Evolutionary conservation across 2,888 invertebrate genomes (phyloP).

Genomic region (Brachycybe producta): DNA sequence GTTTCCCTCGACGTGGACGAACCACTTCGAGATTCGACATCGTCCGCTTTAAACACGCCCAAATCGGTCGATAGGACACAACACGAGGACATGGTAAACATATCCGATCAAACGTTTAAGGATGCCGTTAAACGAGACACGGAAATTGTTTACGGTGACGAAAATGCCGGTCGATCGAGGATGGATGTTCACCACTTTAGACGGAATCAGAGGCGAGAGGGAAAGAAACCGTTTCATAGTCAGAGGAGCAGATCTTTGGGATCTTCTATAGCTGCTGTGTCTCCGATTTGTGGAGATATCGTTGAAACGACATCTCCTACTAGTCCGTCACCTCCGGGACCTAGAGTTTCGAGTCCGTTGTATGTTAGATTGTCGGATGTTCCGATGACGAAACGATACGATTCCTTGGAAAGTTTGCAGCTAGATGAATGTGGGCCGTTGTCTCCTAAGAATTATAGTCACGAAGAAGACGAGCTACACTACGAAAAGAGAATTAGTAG

Average conservation of each 20-base stretch:
- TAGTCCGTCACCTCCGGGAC: background rate
- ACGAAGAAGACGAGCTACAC: background rate
- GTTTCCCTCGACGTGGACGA: slow-evolving; percentile 10
- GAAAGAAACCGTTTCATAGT: background rate
- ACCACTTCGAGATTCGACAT: background rate
- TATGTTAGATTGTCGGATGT: slow-evolving; percentile 17
- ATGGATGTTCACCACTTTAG: background rate
- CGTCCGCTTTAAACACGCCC: slow-evolving; percentile 22
- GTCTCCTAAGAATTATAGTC: slow-evolving; percentile 1
- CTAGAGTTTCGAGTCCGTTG: background rate
- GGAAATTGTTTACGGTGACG: slow-evolving; percentile 10
- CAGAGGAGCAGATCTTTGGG: slow-evolving; percentile 3
- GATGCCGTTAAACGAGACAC: slow-evolving; percentile 23
- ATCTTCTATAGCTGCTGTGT: background rate
- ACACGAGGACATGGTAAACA: too few species aligned
- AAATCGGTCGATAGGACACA: slow-evolving; percentile 25
- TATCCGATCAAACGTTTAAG: too few species aligned
- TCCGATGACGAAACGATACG: slow-evolving; percentile 18
- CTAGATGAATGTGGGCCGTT: slow-evolving; percentile 10
- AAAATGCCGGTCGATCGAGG: background rate
- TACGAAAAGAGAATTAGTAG: too few species aligned
- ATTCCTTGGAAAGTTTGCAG: slow-evolving; percentile 19
- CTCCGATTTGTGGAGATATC: too few species aligned
- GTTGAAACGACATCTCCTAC: too few species aligned
- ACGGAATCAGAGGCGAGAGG: slow-evolving; percentile 1